Evolutionary conservation across 1,140 invertebrate genomes (phyloP).

Genomic region (Orussus abietinus): DNA sequence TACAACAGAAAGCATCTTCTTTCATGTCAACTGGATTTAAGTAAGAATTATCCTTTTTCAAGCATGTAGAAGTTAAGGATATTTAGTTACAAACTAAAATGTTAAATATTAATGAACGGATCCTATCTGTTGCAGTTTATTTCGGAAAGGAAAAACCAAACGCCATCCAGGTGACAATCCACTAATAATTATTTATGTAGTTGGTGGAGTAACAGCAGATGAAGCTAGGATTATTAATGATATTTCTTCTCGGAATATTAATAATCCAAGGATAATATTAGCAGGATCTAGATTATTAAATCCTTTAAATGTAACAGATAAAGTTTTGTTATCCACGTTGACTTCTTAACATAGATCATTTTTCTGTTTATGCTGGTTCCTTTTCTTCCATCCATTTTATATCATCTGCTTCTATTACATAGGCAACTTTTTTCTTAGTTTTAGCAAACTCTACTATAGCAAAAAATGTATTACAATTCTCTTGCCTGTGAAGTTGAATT

Average conservation of each 20-base stretch:
- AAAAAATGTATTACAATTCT: constrained; percentile 12
- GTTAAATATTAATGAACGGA: constrained; percentile 7
- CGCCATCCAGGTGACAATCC: constrained; percentile 58
- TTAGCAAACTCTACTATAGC: constrained; percentile 21
- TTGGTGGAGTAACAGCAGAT: constrained; percentile 60
- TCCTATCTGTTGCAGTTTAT: constrained; percentile 35
- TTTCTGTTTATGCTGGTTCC: no score
- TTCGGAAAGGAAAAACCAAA: constrained; percentile 39
- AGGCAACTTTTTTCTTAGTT: constrained; percentile 19
- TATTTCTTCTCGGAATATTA: constrained; percentile 17
- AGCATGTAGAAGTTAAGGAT: no score
- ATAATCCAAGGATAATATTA: constrained; percentile 35
- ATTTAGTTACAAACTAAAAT: no score
- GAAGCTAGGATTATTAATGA: constrained; percentile 48
- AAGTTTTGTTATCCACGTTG: constrained; percentile 32
- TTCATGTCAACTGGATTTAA: constrained; percentile 48
- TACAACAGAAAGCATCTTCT: constrained; percentile 52
- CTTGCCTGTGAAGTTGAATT: constrained; percentile 24
- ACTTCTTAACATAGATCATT: no score
- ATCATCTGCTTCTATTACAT: constrained; percentile 23
- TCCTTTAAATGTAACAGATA: constrained; percentile 40
- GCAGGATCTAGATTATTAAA: constrained; percentile 42
- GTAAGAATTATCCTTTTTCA: no score
- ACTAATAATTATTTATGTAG: constrained; percentile 57
- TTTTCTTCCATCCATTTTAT: constrained; percentile 25